A percentile compares a stretch with the other conserved stretches of the same genome.
These are phyloP conservation scores for Varanus komodoensis DNA, from an alignment of 2,113 vertebrate species.

Conservation along the genomic window DNA sequence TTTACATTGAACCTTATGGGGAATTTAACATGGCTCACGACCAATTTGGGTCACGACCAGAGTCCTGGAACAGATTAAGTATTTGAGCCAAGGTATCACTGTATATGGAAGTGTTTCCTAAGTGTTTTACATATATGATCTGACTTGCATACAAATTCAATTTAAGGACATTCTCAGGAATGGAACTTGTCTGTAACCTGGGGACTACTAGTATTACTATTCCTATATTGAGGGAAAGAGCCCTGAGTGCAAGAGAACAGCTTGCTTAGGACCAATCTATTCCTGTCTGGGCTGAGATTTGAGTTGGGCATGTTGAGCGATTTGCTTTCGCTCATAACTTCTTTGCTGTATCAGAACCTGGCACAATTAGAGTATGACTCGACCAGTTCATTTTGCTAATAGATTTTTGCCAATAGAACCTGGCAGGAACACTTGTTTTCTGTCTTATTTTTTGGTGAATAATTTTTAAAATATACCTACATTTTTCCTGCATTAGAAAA, in stretches of 20 bases:
- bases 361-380: neutral
- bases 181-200: too few relatives aligned
- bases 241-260: neutral
- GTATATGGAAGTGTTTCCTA: too few relatives aligned
- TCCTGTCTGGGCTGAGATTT: neutral
- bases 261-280: neutral
- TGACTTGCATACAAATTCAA: too few relatives aligned
- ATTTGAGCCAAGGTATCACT: too few relatives aligned
- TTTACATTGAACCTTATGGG: too few relatives aligned
- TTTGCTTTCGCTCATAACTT: neutral
- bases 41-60: too few relatives aligned
- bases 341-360: neutral
- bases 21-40: too few relatives aligned
- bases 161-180: too few relatives aligned
- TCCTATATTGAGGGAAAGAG: neutral
- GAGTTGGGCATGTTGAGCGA: neutral
- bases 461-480: too few relatives aligned
- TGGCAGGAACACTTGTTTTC: neutral
- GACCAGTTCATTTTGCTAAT: neutral
- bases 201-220: neutral
- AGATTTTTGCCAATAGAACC: constrained; percentile 5
- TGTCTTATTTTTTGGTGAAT: neutral
- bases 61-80: too few relatives aligned
- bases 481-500: neutral
- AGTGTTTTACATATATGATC: too few relatives aligned